These are phyloP conservation scores for Nylanderia fulva DNA, from an alignment of 1,140 invertebrate genomes.

Conservation along the genomic window DNA sequence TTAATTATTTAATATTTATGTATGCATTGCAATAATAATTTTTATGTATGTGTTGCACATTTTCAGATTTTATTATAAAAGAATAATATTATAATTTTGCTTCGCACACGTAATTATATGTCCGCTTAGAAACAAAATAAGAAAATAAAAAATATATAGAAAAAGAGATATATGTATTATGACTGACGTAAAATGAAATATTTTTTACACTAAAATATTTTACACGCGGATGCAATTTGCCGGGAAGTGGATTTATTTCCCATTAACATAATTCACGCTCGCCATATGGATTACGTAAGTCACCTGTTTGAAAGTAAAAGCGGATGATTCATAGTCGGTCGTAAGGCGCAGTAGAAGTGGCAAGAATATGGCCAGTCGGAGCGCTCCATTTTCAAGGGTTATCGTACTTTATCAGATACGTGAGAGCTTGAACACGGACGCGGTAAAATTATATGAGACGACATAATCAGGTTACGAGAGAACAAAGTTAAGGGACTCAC, in stretches of 20 bases:
- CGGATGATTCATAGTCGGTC: conserved; percentile 11
- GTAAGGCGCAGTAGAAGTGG: conserved; percentile 17
- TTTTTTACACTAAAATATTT: not conserved
- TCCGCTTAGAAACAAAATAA: too few relatives aligned
- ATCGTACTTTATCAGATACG: conserved; percentile 51
- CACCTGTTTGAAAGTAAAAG: conserved; percentile 47
- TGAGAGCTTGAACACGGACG: conserved; percentile 25
- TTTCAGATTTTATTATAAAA: too few relatives aligned
- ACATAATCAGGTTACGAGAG: conserved; percentile 46
- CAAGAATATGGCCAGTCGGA: conserved; percentile 16
- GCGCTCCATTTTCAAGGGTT: conserved; percentile 50
- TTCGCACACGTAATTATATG: too few relatives aligned
- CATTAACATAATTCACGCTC: not conserved
- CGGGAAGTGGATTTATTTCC: not conserved
- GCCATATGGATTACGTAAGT: not conserved
- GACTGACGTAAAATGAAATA: too few relatives aligned
- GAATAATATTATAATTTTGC: too few relatives aligned
- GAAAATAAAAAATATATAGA: too few relatives aligned
- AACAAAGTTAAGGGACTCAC: conserved; percentile 39
- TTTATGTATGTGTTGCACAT: too few relatives aligned
- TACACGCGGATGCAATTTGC: not conserved
- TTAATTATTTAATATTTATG: too few relatives aligned
- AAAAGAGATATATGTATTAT: too few relatives aligned
- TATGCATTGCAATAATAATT: too few relatives aligned
- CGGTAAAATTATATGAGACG: conserved; percentile 42